Conservation (phyloP, 1,140 invertebrate genomes). For the Hyles vespertilio region DNA sequence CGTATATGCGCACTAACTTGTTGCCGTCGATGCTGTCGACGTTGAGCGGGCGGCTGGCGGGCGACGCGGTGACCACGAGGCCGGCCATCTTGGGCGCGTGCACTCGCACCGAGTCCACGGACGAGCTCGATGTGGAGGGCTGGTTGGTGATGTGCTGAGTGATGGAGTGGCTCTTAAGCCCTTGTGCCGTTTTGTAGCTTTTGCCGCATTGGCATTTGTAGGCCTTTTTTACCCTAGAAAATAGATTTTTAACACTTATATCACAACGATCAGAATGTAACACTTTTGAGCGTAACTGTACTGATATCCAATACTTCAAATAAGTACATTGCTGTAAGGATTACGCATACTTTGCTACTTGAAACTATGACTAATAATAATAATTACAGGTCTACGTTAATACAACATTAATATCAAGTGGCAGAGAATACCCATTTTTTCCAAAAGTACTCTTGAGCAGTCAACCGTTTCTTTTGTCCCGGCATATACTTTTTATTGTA, state of each 20-base stretch:
- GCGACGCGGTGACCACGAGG: slow-evolving; percentile 53
- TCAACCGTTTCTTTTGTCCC: slow-evolving; percentile 49
- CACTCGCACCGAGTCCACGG: background rate
- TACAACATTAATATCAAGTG: background rate
- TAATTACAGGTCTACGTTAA: background rate
- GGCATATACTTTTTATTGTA: slow-evolving; percentile 46
- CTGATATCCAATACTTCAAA: too few species aligned
- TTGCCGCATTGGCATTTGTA: slow-evolving; percentile 90
- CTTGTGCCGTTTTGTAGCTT: slow-evolving; percentile 87
- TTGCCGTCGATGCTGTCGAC: slow-evolving; percentile 46
- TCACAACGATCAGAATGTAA: background rate
- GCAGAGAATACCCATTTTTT: slow-evolving; percentile 58
- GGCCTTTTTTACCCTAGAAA: slow-evolving; percentile 82
- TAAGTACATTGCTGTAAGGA: too few species aligned
- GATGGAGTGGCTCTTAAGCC: slow-evolving; percentile 83
- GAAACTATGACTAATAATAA: too few species aligned
- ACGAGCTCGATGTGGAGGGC: slow-evolving; percentile 16
- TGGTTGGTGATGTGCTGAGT: slow-evolving; percentile 73
- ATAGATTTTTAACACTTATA: background rate
- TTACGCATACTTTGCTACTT: too few species aligned
- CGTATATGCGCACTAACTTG: slow-evolving; percentile 66
- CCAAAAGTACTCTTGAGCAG: slow-evolving; percentile 63
- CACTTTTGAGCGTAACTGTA: background rate
- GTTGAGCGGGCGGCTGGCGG: slow-evolving; percentile 32
- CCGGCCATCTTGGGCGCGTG: slow-evolving; percentile 36